Evolutionary conservation across 2,888 invertebrate genomes (phyloP), one percentile per base, ranked within the genome.

Genomic region (Toxonevra muliebris): DNA sequence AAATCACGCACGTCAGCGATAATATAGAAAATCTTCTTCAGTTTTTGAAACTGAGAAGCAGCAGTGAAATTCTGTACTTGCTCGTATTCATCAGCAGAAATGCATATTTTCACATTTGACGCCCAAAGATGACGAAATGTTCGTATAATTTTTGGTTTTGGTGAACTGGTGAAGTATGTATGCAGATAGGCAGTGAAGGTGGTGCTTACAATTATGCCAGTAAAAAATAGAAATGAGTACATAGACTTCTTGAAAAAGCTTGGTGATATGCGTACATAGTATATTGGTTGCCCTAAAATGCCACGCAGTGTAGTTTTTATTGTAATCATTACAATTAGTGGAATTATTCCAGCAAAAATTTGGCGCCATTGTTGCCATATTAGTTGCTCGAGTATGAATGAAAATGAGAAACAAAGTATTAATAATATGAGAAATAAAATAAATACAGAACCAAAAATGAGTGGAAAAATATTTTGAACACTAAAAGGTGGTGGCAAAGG

Each of bases 111-210:
- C 2, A 68, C 20, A 15, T 55, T 50, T 2, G 41, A 42, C 4
- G 4, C 10, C 13, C 17, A 42, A 20, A 68, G 30, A 42, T 68
- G 65, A 10, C 62, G 48, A 11, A 65, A 52, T 2, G 61, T 55
- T 1, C 17, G 4, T 13, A 55, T 43, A 0, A 64, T 59, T 15
- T 65, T 54, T 0, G 11, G 40, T 0, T 66, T 48, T 0, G 71
- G 69, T 12, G 72, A 72, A 8, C 59, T 64, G 1, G 72, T 74
- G 4, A 74, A 52, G 0, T 70, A 61, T 0, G 73, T 70, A 45
- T 74, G 57, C 15, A 71, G 55, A 19, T 68, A 53, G 3, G 66
- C 71, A 1, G 69, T 53, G 19, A 71, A 66, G 7, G 62, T 13
- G 8, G 68, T 68, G 41, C 64, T 71, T 9, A 71, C 53, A 30